These are phyloP conservation scores for Ameiurus melas DNA, from an alignment of 2,113 vertebrate species.

Conservation along the genomic window DNA sequence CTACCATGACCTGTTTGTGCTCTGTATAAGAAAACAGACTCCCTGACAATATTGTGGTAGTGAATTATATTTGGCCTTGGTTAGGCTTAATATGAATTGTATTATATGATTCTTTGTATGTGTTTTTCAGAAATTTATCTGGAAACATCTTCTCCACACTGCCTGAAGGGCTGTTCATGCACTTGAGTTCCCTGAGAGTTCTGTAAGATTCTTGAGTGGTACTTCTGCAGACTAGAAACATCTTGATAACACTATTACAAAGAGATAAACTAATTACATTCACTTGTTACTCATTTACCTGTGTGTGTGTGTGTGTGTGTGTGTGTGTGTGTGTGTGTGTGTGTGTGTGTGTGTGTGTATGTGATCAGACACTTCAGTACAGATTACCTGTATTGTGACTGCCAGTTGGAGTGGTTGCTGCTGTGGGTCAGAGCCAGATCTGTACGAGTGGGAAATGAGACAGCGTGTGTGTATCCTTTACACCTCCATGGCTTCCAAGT, in stretches of 20 bases:
- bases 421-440: conserved; percentile 77
- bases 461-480: conserved; percentile 77
- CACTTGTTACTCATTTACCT: background rate
- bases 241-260: conserved; percentile 2
- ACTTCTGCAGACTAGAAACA: conserved; percentile 17
- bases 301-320: conserved; percentile 21
- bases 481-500: conserved; percentile 78
- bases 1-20: background rate
- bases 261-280: background rate
- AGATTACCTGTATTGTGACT: conserved; percentile 87
- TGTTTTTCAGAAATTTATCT: conserved; percentile 80
- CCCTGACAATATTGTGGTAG: background rate
- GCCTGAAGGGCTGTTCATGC: conserved; percentile 79
- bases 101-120: background rate
- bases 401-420: conserved; percentile 85
- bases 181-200: conserved; percentile 79
- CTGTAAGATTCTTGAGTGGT: conserved; percentile 75
- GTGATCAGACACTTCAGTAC: conserved; percentile 79
- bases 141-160: conserved; percentile 91
- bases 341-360: background rate
- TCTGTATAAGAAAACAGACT: background rate
- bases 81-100: background rate
- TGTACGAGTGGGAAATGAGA: conserved; percentile 80
- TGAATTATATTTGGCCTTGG: conserved; percentile 6
- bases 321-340: conserved; percentile 11